These are phyloP conservation scores for Triplophysa rosa DNA, from an alignment of 2,113 vertebrate genomes.

Conservation along the genomic window DNA sequence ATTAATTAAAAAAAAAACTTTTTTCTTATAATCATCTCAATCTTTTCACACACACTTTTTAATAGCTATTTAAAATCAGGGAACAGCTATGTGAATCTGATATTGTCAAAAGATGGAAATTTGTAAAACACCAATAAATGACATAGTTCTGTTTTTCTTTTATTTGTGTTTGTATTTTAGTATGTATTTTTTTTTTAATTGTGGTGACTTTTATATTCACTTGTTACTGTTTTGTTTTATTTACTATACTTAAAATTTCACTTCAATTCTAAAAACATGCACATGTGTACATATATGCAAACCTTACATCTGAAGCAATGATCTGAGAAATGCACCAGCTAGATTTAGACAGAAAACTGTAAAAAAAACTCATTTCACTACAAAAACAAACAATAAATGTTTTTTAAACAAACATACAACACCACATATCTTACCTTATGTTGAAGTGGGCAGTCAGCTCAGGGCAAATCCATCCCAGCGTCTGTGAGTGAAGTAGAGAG, in stretches of 20 bases:
- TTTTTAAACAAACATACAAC: background rate
- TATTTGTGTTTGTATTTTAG: background rate
- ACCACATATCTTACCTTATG: constrained; percentile 63
- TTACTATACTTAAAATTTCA: background rate
- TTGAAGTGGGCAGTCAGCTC: constrained; percentile 57
- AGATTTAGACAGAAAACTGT: background rate
- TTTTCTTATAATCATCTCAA: background rate
- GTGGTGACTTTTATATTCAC: no score
- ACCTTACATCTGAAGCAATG: background rate
- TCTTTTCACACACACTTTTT: background rate
- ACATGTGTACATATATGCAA: background rate
- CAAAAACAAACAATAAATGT: no score
- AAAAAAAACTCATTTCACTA: background rate
- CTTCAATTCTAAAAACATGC: background rate
- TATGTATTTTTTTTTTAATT: background rate
- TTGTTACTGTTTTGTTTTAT: no score
- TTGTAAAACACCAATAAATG: no score
- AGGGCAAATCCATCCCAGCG: constrained; percentile 70
- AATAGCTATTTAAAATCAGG: background rate
- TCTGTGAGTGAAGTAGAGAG: constrained; percentile 54
- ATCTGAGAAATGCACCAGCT: background rate
- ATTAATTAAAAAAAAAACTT: no score
- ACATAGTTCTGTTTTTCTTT: no score
- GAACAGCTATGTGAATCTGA: background rate
- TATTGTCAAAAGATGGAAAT: background rate